Evolutionary conservation across 2,888 invertebrate species (phyloP).

Genomic region (Autographa pulchrina): DNA sequence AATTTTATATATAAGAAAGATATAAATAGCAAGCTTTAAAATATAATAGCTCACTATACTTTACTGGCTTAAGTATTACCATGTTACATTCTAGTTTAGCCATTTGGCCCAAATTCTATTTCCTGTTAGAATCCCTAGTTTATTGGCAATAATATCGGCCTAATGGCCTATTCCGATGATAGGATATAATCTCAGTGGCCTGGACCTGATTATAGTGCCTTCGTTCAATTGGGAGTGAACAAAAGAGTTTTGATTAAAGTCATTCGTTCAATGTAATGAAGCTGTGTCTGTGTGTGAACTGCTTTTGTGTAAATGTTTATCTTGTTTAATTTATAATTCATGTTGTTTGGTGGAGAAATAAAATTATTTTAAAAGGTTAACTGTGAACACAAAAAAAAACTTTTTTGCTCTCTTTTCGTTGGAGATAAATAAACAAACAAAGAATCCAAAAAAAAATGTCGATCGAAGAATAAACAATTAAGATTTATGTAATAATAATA

Average conservation of each 20-base stretch:
- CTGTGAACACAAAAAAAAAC: too few species aligned
- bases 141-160: slow-evolving; percentile 57
- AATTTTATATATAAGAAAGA: too few species aligned
- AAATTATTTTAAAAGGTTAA: too few species aligned
- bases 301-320: not conserved
- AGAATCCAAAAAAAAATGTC: too few species aligned
- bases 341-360: too few species aligned
- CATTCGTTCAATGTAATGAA: not conserved
- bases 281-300: not conserved
- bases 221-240: slow-evolving; percentile 2
- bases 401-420: too few species aligned
- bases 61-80: slow-evolving; percentile 7
- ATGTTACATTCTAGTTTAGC: slow-evolving; percentile 17
- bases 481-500: too few species aligned
- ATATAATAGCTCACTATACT: slow-evolving; percentile 12
- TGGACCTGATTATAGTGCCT: not conserved
- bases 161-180: slow-evolving; percentile 61
- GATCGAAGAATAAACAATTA: too few species aligned
- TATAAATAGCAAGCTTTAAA: not conserved
- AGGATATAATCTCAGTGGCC: slow-evolving; percentile 36
- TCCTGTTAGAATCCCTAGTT: slow-evolving; percentile 67
- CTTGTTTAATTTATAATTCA: too few species aligned
- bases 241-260: slow-evolving; percentile 1
- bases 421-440: too few species aligned
- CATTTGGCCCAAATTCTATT: slow-evolving; percentile 63